Evolutionary conservation across 1,140 invertebrate genomes (phyloP), one percentile per base, ranked within the genome.

Genomic region (Zaprionus taronus): DNA sequence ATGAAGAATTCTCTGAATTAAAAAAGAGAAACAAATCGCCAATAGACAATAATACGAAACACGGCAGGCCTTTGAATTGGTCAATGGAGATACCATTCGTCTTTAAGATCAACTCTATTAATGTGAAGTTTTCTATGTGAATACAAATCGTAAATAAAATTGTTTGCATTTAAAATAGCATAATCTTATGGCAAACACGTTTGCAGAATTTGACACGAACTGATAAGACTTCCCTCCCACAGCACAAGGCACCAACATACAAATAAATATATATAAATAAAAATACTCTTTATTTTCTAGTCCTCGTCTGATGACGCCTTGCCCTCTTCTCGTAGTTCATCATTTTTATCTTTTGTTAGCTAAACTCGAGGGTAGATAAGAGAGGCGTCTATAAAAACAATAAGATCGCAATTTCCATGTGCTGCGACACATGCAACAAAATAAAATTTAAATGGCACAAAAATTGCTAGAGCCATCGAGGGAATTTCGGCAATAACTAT

Each of bases 401-500:
- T 89, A 71, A 79, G 68, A 80, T 62, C 60, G 72, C 80, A 87
- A 89, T 89, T 89, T 89, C 53, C 78, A 77, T 77, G 63, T 72
- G 47, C 70, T 62, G 78, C 83, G 81, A 79, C 73, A 81, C 72
- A 76, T 56, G 70, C 77, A 82, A 72, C 73, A 76, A 79, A 87
- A 87, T 83, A 83, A 81, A 87, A 83, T 75, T 62, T 71, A 83
- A 89, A 87, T 77, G 66, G 66, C 84, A 87, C 65, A 81, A 74
- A 87, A 87, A 87, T 87, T 77, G 84, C 71, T 81, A 74, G 79
- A 84, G 64, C 79, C 84, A 83, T 89, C 84, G 78, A 77, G 84
- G 84, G 84, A 89, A 89, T 89, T 89, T 89, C 70, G 79, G 70
- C 84, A 89, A 89, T 89, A 89, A 89, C 84, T 89, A 89, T 89